Percentiles rank a stretch among this genome's conserved stretches.
Evolutionary conservation across 30 jellyfish, hydroid and myxozoan species (phyloP).

Genomic region (Morbakka virulenta): DNA sequence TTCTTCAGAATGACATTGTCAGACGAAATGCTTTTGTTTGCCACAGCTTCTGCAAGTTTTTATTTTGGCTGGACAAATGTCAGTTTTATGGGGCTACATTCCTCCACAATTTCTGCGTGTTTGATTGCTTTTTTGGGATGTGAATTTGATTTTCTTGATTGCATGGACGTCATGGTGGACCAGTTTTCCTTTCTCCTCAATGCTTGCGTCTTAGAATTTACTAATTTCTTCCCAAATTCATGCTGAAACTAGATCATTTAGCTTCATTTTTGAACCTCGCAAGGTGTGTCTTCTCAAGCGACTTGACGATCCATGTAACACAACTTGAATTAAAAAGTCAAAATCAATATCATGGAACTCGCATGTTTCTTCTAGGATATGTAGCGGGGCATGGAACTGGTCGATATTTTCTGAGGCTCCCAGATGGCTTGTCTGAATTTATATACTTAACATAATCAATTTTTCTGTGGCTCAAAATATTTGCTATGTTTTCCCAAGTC

Average conservation of each 20-base stretch:
- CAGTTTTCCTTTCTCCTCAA: not conserved
- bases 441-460: slow-evolving; percentile 15
- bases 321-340: slow-evolving; percentile 3
- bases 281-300: not conserved
- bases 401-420: slow-evolving; percentile 16
- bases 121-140: no score
- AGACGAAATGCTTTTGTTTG: slow-evolving; percentile 24
- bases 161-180: not conserved
- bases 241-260: not conserved
- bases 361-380: slow-evolving; percentile 20
- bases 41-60: no score
- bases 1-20: slow-evolving; percentile 6
- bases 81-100: not conserved
- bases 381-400: slow-evolving; percentile 15
- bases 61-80: slow-evolving; percentile 15
- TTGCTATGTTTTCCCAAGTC: slow-evolving; percentile 1
- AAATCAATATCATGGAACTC: slow-evolving; percentile 5
- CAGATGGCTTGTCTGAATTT: slow-evolving; percentile 18
- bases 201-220: slow-evolving; percentile 7
- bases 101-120: not conserved
- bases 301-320: not conserved
- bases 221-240: slow-evolving; percentile 17
- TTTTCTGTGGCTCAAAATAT: no score
- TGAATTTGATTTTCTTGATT: no score
- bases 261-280: not conserved